These are phyloP conservation scores for Tonatia bakeri DNA, from an alignment of 2,113 vertebrate species.

Conservation along the genomic window DNA sequence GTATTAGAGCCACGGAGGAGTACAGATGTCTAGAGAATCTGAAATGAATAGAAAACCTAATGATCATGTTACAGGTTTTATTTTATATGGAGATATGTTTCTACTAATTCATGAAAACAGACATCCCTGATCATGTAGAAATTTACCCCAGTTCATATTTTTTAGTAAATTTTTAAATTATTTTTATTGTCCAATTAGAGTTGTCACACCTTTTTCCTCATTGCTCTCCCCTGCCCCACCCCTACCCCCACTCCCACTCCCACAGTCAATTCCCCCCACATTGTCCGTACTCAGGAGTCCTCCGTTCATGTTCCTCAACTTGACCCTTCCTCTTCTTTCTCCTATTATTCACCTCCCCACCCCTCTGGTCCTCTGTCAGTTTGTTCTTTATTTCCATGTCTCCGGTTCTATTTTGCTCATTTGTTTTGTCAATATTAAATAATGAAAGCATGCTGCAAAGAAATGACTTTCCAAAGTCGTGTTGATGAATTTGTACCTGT, in stretches of 20 bases:
- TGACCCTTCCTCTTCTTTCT: no score
- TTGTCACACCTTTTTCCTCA: no score
- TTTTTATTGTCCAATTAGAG: no score
- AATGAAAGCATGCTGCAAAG: background rate
- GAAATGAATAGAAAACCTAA: background rate
- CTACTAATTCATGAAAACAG: slow-evolving; percentile 14
- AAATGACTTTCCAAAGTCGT: background rate
- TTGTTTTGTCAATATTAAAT: background rate
- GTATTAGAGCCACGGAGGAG: background rate
- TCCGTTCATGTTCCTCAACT: no score
- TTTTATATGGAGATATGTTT: background rate
- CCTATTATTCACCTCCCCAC: background rate
- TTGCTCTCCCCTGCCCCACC: no score
- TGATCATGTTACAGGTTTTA: background rate
- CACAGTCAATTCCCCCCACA: no score
- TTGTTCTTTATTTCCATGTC: no score
- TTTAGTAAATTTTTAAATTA: no score
- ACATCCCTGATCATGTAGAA: background rate
- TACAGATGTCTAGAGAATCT: background rate
- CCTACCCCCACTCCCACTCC: no score
- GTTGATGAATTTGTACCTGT: background rate
- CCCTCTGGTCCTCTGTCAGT: no score
- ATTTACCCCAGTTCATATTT: background rate
- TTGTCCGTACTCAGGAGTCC: no score
- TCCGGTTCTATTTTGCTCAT: no score